Evolutionary conservation across 2,113 vertebrate genomes (phyloP).

Genomic region (Zosterops hypoxanthus): DNA sequence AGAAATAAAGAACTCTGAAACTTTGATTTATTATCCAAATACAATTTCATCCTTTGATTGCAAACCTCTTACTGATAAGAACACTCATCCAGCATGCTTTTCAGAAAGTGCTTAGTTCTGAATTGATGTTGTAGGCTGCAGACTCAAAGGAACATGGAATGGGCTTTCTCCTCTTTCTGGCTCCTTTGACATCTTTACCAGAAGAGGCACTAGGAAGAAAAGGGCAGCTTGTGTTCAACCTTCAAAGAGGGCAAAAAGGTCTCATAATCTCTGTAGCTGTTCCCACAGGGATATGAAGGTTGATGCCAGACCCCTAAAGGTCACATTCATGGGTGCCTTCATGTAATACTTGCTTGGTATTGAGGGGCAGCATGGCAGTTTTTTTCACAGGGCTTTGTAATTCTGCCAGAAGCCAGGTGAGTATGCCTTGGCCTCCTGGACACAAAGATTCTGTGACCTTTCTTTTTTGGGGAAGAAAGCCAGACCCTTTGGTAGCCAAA

Average conservation of each 20-base stretch:
- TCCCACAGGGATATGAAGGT: background rate
- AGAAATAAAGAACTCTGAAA: background rate
- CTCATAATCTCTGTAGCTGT: accelerated
- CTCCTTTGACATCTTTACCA: background rate
- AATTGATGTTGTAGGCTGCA: background rate
- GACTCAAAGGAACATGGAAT: background rate
- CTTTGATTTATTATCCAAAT: background rate
- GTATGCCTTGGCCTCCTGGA: too few relatives aligned
- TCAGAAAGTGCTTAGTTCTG: background rate
- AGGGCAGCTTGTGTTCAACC: background rate
- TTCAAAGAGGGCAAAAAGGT: background rate
- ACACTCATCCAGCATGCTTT: background rate
- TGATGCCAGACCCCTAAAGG: accelerated
- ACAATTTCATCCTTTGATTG: background rate
- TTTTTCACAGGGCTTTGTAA: background rate
- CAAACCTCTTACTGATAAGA: background rate
- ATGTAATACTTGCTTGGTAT: accelerated
- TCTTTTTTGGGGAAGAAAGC: background rate
- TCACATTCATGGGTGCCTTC: background rate
- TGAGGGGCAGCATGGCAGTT: accelerated
- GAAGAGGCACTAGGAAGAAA: background rate
- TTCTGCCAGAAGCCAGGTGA: background rate
- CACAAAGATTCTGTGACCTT: too few relatives aligned
- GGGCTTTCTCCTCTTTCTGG: background rate
- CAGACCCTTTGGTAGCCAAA: background rate